Evolutionary conservation across 2,888 invertebrate species (phyloP), one percentile per base, ranked within the genome.

Genomic region (Melanotus villosus): DNA sequence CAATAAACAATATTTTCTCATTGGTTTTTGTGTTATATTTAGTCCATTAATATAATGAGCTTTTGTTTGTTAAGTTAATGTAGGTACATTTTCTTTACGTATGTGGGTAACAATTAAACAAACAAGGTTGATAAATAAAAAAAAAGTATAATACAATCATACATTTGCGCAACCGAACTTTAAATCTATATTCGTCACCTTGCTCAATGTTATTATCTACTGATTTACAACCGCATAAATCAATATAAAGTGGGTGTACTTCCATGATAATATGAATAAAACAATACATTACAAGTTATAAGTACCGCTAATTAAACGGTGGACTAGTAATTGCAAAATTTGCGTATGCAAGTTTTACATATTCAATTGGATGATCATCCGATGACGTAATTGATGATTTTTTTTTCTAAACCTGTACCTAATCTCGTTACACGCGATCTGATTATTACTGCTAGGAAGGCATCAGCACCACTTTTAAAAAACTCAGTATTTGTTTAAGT

Each of bases 221-320:
- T 38, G 38, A 38, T 38, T 38, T 38, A 38, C 12, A 12, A 14
- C 12, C 38, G 14, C 38, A 38, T 38, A 38, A 38, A 38, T 38
- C 38, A 38, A 2, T 6, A 6, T 2, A 12, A 3, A 14, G 38
- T 38, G 14, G 38, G 38, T 12, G 14, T n/a, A 12, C 5, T 12
- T 38, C 12, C 38, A 38, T n/a, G 12, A 12, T 38, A 10, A 38
- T 14, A 14, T 2, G 38, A 38, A 38, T 10, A 12, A 38, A 38
- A 14, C 38, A 38, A 38, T 38, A 14, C 38, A 38, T 2, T 12
- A 12, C 38, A 38, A 14, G 38, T 32, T 38, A 38, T 38, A 38
- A 38, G 38, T 38, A 38, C 38, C 38, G 38, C 38, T 38, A 38
- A 38, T 38, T 38, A 38, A 38, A 38, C 38, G 38, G 38, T 14